A percentile compares a stretch with the other conserved stretches of the same genome.
Conservation (phyloP, 2,797 vertebrate species). For the Labroides dimidiatus region DNA sequence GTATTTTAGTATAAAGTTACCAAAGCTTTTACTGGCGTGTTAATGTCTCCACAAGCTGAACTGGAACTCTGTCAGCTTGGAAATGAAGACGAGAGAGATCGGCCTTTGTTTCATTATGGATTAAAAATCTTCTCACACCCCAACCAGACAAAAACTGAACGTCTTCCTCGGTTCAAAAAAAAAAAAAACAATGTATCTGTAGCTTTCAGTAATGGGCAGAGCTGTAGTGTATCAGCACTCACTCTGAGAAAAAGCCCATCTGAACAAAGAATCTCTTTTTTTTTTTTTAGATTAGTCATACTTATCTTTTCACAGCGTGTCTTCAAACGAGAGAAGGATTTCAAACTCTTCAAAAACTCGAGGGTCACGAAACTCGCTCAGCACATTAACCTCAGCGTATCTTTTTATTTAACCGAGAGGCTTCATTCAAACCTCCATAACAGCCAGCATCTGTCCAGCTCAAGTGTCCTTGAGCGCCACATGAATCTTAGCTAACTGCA, state of each 20-base stretch:
- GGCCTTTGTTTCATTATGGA: slow-evolving; percentile 44
- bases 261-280: not conserved
- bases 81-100: slow-evolving; percentile 9
- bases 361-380: slow-evolving; percentile 22
- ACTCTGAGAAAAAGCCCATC: not conserved
- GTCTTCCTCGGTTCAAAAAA: slow-evolving; percentile 5
- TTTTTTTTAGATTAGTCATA: slow-evolving; percentile 2
- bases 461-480: slow-evolving; percentile 36
- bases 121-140: slow-evolving; percentile 36
- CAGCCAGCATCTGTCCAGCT: not conserved
- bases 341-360: slow-evolving; percentile 20
- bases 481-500: not conserved
- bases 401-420: slow-evolving; percentile 27
- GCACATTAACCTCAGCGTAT: slow-evolving; percentile 23
- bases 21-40: not conserved
- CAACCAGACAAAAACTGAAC: slow-evolving; percentile 22
- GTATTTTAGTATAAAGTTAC: too few relatives aligned
- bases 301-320: not conserved
- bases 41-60: slow-evolving; percentile 22
- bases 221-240: not conserved
- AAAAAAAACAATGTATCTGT: slow-evolving; percentile 20
- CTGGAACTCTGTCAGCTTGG: slow-evolving; percentile 19
- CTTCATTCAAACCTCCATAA: slow-evolving; percentile 9
- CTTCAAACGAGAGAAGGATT: slow-evolving; percentile 5
- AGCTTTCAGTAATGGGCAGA: not conserved